Conservation (phyloP, 1,140 invertebrate genomes). For the Aporrectodea caliginosa region DNA sequence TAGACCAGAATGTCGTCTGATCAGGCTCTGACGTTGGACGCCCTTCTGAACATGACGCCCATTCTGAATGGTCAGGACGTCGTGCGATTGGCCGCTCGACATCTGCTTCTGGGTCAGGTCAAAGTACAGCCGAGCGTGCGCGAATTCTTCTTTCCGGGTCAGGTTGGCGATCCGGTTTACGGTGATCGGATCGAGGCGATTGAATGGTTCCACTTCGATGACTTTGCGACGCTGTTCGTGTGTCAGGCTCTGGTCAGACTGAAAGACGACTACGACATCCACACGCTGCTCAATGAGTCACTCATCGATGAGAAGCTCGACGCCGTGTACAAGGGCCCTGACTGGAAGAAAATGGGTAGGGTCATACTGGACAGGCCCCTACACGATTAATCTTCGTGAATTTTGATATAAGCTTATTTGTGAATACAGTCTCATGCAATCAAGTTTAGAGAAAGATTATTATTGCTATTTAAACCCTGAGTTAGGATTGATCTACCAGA, state of each 20-base stretch:
- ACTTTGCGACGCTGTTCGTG: slow-evolving; percentile 10
- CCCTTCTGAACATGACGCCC: slow-evolving; percentile 17
- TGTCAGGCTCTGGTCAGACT: slow-evolving; percentile 35
- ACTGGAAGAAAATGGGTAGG: slow-evolving; percentile 49
- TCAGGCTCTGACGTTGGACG: slow-evolving; percentile 3
- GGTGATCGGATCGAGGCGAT: background rate
- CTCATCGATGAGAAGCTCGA: slow-evolving; percentile 36
- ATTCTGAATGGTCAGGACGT: slow-evolving; percentile 6
- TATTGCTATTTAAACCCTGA: no score
- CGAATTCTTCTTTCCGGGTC: slow-evolving; percentile 23
- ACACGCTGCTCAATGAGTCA: slow-evolving; percentile 39
- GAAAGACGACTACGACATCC: slow-evolving; percentile 43
- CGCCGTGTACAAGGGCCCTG: slow-evolving; percentile 41
- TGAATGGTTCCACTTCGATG: slow-evolving; percentile 30
- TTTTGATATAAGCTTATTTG: no score
- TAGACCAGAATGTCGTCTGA: no score
- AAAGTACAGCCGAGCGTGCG: slow-evolving; percentile 25
- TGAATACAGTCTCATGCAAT: no score
- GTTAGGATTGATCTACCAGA: no score
- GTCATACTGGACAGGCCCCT: no score
- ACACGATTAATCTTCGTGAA: no score
- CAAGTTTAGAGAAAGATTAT: no score
- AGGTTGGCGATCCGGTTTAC: slow-evolving; percentile 4
- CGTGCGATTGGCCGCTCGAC: slow-evolving; percentile 3
- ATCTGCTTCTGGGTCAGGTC: slow-evolving; percentile 20